Evolutionary conservation across 2,797 vertebrate species (phyloP).

Genomic region (Oreonectes daqikongensis): DNA sequence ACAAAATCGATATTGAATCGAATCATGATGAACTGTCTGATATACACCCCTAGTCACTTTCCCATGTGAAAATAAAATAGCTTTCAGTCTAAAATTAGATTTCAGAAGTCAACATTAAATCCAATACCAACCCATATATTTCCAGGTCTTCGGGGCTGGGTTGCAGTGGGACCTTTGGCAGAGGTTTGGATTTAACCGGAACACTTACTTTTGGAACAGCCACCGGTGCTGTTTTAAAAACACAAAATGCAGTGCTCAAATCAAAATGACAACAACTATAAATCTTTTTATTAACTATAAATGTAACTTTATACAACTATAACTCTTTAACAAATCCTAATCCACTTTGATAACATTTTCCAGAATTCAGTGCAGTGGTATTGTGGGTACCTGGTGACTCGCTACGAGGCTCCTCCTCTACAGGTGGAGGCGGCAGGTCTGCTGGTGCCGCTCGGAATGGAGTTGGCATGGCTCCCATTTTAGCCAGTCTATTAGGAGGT

Average conservation of each 20-base stretch:
- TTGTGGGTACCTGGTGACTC: constrained; percentile 68
- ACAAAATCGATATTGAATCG: too few relatives aligned
- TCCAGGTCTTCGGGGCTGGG: constrained; percentile 90
- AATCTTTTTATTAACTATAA: too few relatives aligned
- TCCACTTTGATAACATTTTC: too few relatives aligned
- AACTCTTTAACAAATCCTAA: too few relatives aligned
- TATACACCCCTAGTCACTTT: too few relatives aligned
- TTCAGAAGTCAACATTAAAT: neutral
- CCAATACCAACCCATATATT: constrained; percentile 84
- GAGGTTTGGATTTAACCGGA: constrained; percentile 57
- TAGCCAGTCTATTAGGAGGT: constrained; percentile 80
- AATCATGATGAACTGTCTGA: too few relatives aligned
- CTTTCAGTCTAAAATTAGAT: neutral
- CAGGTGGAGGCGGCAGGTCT: constrained; percentile 59
- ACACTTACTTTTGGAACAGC: constrained; percentile 58
- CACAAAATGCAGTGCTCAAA: neutral
- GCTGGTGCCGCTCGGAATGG: constrained; percentile 80
- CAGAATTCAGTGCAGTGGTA: neutral
- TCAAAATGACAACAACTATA: neutral
- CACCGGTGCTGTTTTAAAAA: constrained; percentile 50
- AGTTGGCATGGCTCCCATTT: constrained; percentile 90
- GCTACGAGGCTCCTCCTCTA: constrained; percentile 63
- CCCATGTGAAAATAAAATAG: too few relatives aligned
- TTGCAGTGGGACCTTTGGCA: constrained; percentile 77
- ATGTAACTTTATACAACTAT: too few relatives aligned